Evolutionary conservation across 1,140 invertebrate genomes (phyloP).

Genomic region (Drosophila azteca): DNA sequence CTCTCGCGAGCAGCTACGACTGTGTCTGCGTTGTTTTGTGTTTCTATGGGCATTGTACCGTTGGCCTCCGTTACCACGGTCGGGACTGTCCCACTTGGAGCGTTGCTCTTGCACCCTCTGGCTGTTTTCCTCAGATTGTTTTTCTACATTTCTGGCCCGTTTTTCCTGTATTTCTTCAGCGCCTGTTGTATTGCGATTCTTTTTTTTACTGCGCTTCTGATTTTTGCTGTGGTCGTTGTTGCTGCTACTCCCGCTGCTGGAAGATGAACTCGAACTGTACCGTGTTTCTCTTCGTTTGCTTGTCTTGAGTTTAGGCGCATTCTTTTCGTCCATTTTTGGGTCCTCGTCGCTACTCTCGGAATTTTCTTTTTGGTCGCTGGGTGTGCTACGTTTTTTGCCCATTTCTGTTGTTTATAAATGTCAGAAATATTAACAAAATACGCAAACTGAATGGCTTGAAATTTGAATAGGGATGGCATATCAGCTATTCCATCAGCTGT

Average conservation of each 20-base stretch:
- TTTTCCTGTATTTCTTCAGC: conserved; percentile 13
- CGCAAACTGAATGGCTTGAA: conserved; percentile 27
- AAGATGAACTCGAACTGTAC: conserved; percentile 31
- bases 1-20: conserved; percentile 20
- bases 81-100: conserved; percentile 79
- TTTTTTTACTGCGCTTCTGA: conserved; percentile 27
- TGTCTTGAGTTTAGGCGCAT: conserved; percentile 12
- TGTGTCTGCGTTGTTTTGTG: conserved; percentile 33
- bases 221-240: conserved; percentile 2
- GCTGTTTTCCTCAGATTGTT: not conserved
- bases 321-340: conserved; percentile 14
- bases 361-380: conserved; percentile 5
- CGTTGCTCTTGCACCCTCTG: conserved; percentile 55
- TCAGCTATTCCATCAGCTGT: not conserved
- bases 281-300: conserved; percentile 11
- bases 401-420: conserved; percentile 3
- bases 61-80: conserved; percentile 25
- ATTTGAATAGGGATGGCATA: conserved; percentile 30
- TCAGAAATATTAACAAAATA: conserved; percentile 5
- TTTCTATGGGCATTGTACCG: conserved; percentile 22
- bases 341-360: conserved; percentile 22
- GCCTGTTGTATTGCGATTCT: conserved; percentile 1
- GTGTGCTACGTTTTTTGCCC: conserved; percentile 6
- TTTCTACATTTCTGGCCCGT: not conserved
- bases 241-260: conserved; percentile 11